A percentile compares a stretch with the other conserved stretches of the same genome.
These are phyloP conservation scores for Lasioglossum villosulum DNA, from an alignment of 2,888 invertebrate genomes.

Conservation along the genomic window DNA sequence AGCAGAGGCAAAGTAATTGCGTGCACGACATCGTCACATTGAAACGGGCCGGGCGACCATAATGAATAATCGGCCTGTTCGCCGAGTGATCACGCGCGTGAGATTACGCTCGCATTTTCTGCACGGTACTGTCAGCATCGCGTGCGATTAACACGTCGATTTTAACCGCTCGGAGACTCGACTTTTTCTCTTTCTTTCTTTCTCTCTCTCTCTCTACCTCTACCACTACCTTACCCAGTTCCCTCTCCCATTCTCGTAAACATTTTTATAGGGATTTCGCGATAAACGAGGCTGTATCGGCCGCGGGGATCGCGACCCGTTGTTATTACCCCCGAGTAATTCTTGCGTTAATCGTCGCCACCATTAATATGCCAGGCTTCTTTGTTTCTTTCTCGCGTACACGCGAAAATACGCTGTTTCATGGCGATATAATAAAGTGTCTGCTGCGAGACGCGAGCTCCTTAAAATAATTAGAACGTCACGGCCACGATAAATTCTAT, in stretches of 20 bases:
- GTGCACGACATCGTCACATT: conserved; percentile 72
- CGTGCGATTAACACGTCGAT: conserved; percentile 68
- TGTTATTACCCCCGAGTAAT: conserved; percentile 36
- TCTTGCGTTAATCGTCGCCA: conserved; percentile 32
- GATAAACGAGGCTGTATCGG: conserved; percentile 46
- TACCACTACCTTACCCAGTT: neutral
- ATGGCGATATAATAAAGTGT: conserved; percentile 9
- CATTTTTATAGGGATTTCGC: conserved; percentile 58
- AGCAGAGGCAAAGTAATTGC: conserved; percentile 75
- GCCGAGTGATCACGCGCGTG: conserved; percentile 65
- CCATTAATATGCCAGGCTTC: conserved; percentile 37
- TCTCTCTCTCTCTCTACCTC: neutral
- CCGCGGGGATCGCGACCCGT: conserved; percentile 19
- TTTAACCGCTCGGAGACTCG: conserved; percentile 33
- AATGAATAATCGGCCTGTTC: conserved; percentile 69
- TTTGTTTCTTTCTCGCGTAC: conserved; percentile 33
- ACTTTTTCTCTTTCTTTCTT: conserved; percentile 9
- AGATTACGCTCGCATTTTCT: conserved; percentile 69
- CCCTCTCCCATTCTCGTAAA: conserved; percentile 19
- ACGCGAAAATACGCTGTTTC: conserved; percentile 14
- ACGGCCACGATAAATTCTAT: conserved; percentile 2
- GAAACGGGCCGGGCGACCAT: conserved; percentile 53
- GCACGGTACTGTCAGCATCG: conserved; percentile 53
- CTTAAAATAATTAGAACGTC: conserved; percentile 15
- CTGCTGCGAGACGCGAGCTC: neutral